Conservation (phyloP, 2,797 vertebrate species). For the Chrysocyon brachyurus region DNA sequence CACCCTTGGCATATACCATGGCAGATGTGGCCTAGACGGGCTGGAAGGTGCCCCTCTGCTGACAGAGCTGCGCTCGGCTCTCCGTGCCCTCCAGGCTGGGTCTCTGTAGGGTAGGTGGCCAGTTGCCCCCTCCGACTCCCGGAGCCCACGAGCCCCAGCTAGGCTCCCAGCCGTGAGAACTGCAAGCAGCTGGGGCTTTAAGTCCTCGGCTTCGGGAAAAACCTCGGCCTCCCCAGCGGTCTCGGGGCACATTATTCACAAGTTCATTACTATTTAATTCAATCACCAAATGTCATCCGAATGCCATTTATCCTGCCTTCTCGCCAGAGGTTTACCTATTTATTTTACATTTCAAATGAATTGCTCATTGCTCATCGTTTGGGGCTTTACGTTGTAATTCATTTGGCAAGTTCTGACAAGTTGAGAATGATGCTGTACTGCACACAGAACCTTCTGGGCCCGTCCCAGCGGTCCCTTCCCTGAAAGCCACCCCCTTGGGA, state of each 20-base stretch:
- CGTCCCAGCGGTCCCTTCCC: neutral
- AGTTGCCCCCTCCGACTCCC: neutral
- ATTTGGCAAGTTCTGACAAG: constrained; percentile 85
- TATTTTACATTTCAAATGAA: constrained; percentile 90
- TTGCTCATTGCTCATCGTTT: constrained; percentile 88
- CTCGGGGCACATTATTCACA: constrained; percentile 80
- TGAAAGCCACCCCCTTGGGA: neutral
- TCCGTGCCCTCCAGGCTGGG: rapidly evolving
- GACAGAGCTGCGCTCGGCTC: neutral
- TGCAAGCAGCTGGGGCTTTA: neutral
- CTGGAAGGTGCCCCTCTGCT: rapidly evolving
- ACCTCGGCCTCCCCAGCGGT: neutral
- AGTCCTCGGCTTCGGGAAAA: neutral
- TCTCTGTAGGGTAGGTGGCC: neutral
- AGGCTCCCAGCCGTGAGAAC: too few species aligned
- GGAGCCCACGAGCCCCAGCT: rapidly evolving
- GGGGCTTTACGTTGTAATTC: constrained; percentile 88
- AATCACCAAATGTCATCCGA: constrained; percentile 89
- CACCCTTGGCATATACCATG: neutral
- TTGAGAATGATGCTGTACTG: constrained; percentile 79
- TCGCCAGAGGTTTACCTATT: constrained; percentile 89
- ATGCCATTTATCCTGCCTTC: constrained; percentile 87
- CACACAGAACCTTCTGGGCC: neutral
- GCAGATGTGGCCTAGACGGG: neutral
- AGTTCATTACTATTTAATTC: constrained; percentile 89